A percentile compares a stretch with the other conserved stretches of the same genome.
These are phyloP conservation scores for Toxonevra muliebris DNA, from an alignment of 2,888 invertebrate species.

Conservation along the genomic window DNA sequence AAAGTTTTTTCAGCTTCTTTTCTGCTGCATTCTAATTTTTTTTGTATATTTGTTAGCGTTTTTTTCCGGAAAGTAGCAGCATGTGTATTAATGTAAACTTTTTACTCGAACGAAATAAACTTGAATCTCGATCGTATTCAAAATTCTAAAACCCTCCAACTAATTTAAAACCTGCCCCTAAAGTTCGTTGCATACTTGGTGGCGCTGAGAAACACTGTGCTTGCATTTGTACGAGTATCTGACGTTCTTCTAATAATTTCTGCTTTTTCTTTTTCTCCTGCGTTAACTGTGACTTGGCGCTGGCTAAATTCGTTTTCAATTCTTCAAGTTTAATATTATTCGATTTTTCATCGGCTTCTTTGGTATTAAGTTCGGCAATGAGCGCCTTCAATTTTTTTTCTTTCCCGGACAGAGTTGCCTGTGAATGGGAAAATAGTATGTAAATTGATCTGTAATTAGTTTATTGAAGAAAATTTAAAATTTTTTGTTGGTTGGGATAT, in stretches of 20 bases:
- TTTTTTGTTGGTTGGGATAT: too few species aligned
- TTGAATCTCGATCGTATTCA: not conserved
- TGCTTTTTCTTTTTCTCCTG: conserved; percentile 60
- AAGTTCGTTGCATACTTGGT: conserved; percentile 52
- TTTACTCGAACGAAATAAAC: not conserved
- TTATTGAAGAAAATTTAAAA: not conserved
- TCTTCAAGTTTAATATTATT: conserved; percentile 54
- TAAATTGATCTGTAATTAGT: not conserved
- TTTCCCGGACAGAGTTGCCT: conserved; percentile 58
- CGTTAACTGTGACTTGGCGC: conserved; percentile 56
- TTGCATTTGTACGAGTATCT: conserved; percentile 61
- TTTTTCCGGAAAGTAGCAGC: not conserved
- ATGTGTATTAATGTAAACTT: not conserved
- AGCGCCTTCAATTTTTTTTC: conserved; percentile 61
- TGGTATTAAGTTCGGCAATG: conserved; percentile 57
- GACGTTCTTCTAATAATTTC: conserved; percentile 58
- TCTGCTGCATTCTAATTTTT: too few species aligned
- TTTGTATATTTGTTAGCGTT: not conserved
- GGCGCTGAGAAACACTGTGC: conserved; percentile 62
- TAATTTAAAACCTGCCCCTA: conserved; percentile 60
- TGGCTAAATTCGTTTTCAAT: conserved; percentile 52
- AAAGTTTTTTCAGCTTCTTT: too few species aligned
- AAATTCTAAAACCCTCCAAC: conserved; percentile 22
- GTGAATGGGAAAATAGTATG: conserved; percentile 1
- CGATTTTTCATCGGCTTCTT: conserved; percentile 56